Evolutionary conservation across 2,888 invertebrate genomes (phyloP), one percentile per base, ranked within the genome.

Genomic region (Hylaea fasciaria): DNA sequence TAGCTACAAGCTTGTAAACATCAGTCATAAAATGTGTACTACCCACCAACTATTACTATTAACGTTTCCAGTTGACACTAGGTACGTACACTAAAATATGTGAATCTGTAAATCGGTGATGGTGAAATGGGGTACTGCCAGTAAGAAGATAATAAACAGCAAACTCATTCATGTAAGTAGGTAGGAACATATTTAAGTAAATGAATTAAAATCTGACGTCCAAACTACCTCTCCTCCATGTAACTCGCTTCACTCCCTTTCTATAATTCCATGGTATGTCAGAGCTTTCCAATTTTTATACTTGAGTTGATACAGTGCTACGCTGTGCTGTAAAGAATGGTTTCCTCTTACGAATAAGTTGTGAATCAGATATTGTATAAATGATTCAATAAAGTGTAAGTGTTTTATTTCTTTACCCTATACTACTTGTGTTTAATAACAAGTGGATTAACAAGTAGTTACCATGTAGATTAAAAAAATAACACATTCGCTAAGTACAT

Each of bases 341-440:
- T 79, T 85, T 86, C 77, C 68, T 78, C 83, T 85, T 81, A 78
- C 78, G 73, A 83, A 80, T 87, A 78, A 85, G 83, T 86, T 87
- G 83, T 85, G 82, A 83, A 82, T 81, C 81, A 73, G 80, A 77
- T 81, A 83, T 81, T 86, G 86, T 88, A 87, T 86, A 88, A 86
- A 87, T 83, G 81, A 89, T 85, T 87, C 80, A 89, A 88, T 88
- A 89, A 89, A 89, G 76, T 82, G 80, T 71, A 7, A 82, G 11
- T 39, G 51, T 49, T 49, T 49, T 45, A 49, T 48, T 55, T 50
- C 22, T 5, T 41, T 28, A 1, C 28, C 28, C 40, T 50, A 0
- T 35, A 3, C 35, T n/a, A 22, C 22, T 22, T 5, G 22, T 22
- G 5, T 22, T 22, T 22, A 22, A 22, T 22, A 22, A 22, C 5